These are phyloP conservation scores for Sinelater perroti DNA, from an alignment of 2,888 invertebrate genomes.

Conservation along the genomic window DNA sequence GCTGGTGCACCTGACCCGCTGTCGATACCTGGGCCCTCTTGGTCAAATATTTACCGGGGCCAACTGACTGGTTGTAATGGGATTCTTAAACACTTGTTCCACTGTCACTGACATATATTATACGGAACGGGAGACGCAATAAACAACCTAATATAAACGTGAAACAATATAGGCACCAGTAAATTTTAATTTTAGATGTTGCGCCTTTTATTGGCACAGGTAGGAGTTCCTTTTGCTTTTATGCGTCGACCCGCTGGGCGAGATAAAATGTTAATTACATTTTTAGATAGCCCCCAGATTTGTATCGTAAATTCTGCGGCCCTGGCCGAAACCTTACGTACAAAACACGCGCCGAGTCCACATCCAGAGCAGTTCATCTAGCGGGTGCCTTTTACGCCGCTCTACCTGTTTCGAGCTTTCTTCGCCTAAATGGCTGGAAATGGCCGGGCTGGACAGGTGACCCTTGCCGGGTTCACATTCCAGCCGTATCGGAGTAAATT, in stretches of 20 bases:
- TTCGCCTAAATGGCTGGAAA: not conserved
- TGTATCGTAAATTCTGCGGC: no score
- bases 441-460: conserved; percentile 10
- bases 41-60: conserved; percentile 37
- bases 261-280: conserved; percentile 19
- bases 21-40: conserved; percentile 28
- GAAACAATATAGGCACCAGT: conserved; percentile 30
- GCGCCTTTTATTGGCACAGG: conserved; percentile 18
- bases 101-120: conserved; percentile 44
- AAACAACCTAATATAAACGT: conserved; percentile 34
- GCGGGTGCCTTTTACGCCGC: no score
- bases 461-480: conserved; percentile 38
- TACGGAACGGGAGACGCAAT: conserved; percentile 20
- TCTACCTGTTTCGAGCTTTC: no score
- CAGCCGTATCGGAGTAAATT: conserved; percentile 42
- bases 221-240: conserved; percentile 19
- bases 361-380: no score
- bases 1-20: conserved; percentile 26
- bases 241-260: conserved; percentile 15
- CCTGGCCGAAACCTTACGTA: no score
- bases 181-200: conserved; percentile 32
- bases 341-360: no score
- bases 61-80: conserved; percentile 41
- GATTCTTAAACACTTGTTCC: conserved; percentile 47
- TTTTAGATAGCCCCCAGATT: not conserved